phyloP scores from a whole-genome alignment of 2,113 vertebrate genomes.

The Larimichthys polyactis region DNA sequence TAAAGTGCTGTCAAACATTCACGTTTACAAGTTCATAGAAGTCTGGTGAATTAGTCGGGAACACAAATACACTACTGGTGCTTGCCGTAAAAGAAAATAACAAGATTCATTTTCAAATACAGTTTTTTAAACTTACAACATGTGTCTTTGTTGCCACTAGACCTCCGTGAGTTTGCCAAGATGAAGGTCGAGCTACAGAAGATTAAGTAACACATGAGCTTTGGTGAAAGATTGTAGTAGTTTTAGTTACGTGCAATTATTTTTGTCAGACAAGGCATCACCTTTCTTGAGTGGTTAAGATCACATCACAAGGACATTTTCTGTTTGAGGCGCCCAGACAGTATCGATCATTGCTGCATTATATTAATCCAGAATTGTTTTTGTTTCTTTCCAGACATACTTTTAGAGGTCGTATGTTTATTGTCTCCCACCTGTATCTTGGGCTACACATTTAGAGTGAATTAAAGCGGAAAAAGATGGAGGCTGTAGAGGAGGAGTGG shows the following conservation, averaged over 20 bases:
- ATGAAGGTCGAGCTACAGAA: background rate
- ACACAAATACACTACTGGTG: background rate
- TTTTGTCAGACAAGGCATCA: background rate
- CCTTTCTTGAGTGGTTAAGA: background rate
- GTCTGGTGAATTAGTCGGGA: too few relatives aligned
- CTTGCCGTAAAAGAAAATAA: background rate
- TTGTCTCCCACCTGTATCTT: background rate
- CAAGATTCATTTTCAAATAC: background rate
- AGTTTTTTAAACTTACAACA: background rate
- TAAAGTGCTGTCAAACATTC: too few relatives aligned
- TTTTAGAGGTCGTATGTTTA: background rate
- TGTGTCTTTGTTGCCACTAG: background rate
- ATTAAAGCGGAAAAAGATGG: constrained; percentile 15
- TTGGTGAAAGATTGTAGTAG: background rate
- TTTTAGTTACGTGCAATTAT: background rate
- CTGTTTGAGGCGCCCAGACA: constrained; percentile 9
- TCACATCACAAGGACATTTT: constrained; percentile 5
- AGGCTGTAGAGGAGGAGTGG: background rate
- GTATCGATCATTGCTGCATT: background rate
- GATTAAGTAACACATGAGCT: background rate
- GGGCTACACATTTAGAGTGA: background rate
- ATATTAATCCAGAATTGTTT: background rate
- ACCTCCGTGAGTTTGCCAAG: background rate
- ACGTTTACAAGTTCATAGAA: too few relatives aligned
- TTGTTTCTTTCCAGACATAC: background rate